Base-by-base conservation (phyloP, 2,113 vertebrate genomes). In the Kobus ellipsiprymnus region DNA sequence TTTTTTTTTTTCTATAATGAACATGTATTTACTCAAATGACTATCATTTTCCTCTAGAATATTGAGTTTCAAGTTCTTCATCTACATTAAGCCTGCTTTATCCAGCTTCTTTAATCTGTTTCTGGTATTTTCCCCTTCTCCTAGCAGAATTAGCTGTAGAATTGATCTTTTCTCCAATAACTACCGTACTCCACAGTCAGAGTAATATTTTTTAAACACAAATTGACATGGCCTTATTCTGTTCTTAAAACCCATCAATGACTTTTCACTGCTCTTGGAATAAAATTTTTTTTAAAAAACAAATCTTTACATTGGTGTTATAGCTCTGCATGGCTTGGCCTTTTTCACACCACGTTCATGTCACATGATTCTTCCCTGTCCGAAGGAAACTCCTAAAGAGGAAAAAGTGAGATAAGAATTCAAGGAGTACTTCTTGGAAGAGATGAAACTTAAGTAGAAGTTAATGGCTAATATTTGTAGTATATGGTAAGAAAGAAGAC, bases 131-230 rank as follows among this genome's bases (percentile, higher is more conserved):
- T 90, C 27, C 23, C 77, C 40, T 95, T 93, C 91, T 94, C 52
- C 64, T 77, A 82, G 64, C 48, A 19, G 15, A 96, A 97, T 95
- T 95, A 96, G 84, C 92, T 96, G 6, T 84, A 90, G 87, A 97
- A 96, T 90, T 86, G 87, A 96, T 97, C 90, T 96, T 95, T 96
- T 95, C 74, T 97, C 87, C 57, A 94, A 21, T 95, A 90, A 82
- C 81, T 77, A 33, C 90, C 94, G 21, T 25, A 59, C 64, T 91
- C 48, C 91, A 19, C 13, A 82, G 30, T 59, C 60, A 74, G 54
- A 94, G 81, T 88, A 96, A 85, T 93, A 94, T 81, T 97, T 97
- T 83, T 97, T 74, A 96, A 96, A 96, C 29, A 40, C 59, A 91
- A 54, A 85, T 84, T 67, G 77, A 85, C 62, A 48, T 10, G 85